Base-by-base conservation (phyloP, 2,113 vertebrate genomes). In the Theropithecus gelada region DNA sequence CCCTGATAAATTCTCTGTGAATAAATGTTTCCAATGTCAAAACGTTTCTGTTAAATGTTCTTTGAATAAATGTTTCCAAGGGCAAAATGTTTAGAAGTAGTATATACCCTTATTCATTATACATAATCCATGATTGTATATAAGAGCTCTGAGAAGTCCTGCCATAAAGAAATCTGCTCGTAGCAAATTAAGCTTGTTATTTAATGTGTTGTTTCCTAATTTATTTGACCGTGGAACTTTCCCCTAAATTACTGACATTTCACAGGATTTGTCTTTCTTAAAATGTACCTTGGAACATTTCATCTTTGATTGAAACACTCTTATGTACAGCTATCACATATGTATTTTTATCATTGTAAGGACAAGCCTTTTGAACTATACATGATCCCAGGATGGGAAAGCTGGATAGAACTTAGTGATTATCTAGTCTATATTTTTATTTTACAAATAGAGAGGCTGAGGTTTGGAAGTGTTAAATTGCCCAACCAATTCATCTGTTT, bases 51-150 rank as follows among this genome's bases (percentile, higher is more conserved):
- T 68, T 59, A 76, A 59, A 66, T 57, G 45, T 30, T 87, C 76
- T n/a, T 94, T 84, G 40, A 59, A 32, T 79, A 90, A 93, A 50
- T 95, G 16, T 75, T 97, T 93, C 55, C 55, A 73, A 83, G 48
- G 50, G 17, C 35, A 97, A 73, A 68, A 61, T 10, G 2, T 38
- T 75, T 81, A 52, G 76, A 94, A 52, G 32, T 84, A 30, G 18
- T 23, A 8, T 86, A 38, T 59, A 6, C 48, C 23, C 50, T 20
- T 84, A 13, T 52, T 93, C 57, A 8, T 59, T 83, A 72, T 80
- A 64, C 32, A 48, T 88, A 81, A 32, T 38, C 1, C 2, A 13
- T 91, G 8, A 73, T 45, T 78, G 2, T 66, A 7, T 83, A 38
- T 89, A 76, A 79, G 75, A 83, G 8, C 64, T 83, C 9, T 16